These are phyloP conservation scores for Notoglanidium macrostoma DNA, from an alignment of 2,797 vertebrate species.

Conservation along the genomic window DNA sequence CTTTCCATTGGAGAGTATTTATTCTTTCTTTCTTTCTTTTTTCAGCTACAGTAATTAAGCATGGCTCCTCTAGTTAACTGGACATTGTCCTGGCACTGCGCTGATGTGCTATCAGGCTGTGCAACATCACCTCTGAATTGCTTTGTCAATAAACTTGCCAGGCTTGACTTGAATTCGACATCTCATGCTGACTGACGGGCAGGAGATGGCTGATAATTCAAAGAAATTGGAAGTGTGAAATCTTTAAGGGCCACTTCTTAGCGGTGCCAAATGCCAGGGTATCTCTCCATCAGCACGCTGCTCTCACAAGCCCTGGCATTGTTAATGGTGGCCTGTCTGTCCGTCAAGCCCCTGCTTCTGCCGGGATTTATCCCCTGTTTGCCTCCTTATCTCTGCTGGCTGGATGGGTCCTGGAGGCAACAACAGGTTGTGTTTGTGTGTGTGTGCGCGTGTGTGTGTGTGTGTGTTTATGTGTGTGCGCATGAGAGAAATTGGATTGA, in stretches of 20 bases:
- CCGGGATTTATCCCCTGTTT: slow-evolving; percentile 91
- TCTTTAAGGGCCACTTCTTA: slow-evolving; percentile 96
- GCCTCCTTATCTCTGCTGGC: slow-evolving; percentile 84
- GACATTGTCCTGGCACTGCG: slow-evolving; percentile 60
- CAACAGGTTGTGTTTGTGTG: slow-evolving; percentile 41
- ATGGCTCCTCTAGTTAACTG: slow-evolving; percentile 25
- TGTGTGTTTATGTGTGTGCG: not conserved
- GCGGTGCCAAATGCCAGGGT: slow-evolving; percentile 94
- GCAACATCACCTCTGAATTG: slow-evolving; percentile 90
- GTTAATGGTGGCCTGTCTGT: slow-evolving; percentile 96
- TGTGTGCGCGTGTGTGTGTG: slow-evolving; percentile 30
- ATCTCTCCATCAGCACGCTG: slow-evolving; percentile 93
- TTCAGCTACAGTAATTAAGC: slow-evolving; percentile 22
- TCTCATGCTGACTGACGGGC: slow-evolving; percentile 90
- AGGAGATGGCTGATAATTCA: slow-evolving; percentile 98
- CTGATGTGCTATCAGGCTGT: slow-evolving; percentile 86
- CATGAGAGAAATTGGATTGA: slow-evolving; percentile 39
- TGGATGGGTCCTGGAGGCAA: slow-evolving; percentile 62
- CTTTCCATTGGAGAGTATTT: not conserved
- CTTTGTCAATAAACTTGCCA: slow-evolving; percentile 96
- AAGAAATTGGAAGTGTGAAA: slow-evolving; percentile 98
- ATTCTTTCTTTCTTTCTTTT: not conserved
- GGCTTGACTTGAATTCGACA: slow-evolving; percentile 81
- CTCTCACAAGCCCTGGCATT: slow-evolving; percentile 91
- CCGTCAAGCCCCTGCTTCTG: slow-evolving; percentile 86